Base-by-base conservation (phyloP, 2,113 vertebrate species). In the Cathartes aura region DNA sequence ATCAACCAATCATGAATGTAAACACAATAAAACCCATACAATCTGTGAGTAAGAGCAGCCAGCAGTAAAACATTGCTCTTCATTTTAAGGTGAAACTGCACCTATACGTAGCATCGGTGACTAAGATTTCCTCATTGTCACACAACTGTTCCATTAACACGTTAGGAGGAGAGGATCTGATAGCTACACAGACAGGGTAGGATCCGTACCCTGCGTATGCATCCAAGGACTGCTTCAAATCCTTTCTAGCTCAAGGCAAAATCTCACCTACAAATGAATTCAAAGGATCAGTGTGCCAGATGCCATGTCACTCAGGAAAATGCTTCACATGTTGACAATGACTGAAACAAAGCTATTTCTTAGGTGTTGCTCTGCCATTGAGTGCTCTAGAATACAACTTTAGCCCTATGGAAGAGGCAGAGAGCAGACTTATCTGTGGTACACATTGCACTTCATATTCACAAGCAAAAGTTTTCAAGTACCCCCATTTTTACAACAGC, bases 171-270 rank as follows among this genome's bases (percentile, higher is more conserved):
- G 63, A 94, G 64, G 59, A 68, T 70, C 66, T n/a, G 48, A 88
- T 2, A 87, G 84, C 64, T 75, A 59, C 62, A 26, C 29, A 38
- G 66, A 38, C 47, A 34, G 45, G 45, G 70, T 34, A 82, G 67
- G 53, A 82, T 50, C 85, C n/a, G 62, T 40, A 82, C 48, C 78
- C 82, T 76, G 59, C 48, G 5, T 34, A 13, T 55, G 63, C 45
- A 62, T 56, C 50, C 86, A 86, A 81, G 55, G 86, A 80, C 43
- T 43, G 48, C 17, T 73, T 88, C 56, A 86, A 82, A 91, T 43
- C 58, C 59, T 70, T 87, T 59, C 80, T 36, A 72, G 66, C 71
- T 92, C 71, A 90, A 87, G 82, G 60, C 50, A 92, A 94, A 94
- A 92, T 78, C 80, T 90, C 87, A 93, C 80, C 90, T 78, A 90